A percentile compares a stretch with the other conserved stretches of the same genome.
phyloP scores from a whole-genome alignment of 2,888 invertebrate species.

The Hydrotaea diabolus region DNA sequence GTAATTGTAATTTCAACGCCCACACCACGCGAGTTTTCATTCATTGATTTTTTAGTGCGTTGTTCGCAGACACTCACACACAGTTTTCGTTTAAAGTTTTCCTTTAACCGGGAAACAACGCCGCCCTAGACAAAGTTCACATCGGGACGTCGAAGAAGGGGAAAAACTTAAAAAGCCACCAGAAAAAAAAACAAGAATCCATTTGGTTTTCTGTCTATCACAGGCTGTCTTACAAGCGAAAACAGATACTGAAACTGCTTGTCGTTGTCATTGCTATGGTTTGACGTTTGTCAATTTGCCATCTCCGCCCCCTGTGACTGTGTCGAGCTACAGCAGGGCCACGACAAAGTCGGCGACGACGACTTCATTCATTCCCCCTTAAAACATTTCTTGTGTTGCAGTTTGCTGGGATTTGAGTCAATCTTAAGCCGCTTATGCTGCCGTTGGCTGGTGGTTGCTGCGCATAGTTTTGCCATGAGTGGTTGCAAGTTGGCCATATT shows the following conservation, averaged over 20 bases:
- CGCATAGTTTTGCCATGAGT: background rate
- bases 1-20: no score
- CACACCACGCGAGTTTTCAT: no score
- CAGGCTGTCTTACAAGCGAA: background rate
- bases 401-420: slow-evolving; percentile 1
- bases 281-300: slow-evolving; percentile 2
- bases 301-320: background rate
- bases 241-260: background rate
- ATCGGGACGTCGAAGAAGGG: no score
- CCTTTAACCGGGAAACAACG: no score
- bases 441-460: background rate
- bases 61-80: no score
- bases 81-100: no score
- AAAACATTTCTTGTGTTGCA: background rate
- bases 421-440: background rate
- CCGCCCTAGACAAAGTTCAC: no score
- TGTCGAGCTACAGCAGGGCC: no score
- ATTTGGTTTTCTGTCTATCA: background rate
- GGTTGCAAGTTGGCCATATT: background rate
- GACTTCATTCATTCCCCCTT: background rate
- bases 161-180: no score
- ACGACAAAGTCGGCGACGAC: background rate
- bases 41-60: no score
- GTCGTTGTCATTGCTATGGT: background rate
- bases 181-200: background rate